Percentiles rank a stretch among this genome's conserved stretches.
These are phyloP conservation scores for Danionella dracula DNA, from an alignment of 2,797 vertebrate species.

Conservation along the genomic window DNA sequence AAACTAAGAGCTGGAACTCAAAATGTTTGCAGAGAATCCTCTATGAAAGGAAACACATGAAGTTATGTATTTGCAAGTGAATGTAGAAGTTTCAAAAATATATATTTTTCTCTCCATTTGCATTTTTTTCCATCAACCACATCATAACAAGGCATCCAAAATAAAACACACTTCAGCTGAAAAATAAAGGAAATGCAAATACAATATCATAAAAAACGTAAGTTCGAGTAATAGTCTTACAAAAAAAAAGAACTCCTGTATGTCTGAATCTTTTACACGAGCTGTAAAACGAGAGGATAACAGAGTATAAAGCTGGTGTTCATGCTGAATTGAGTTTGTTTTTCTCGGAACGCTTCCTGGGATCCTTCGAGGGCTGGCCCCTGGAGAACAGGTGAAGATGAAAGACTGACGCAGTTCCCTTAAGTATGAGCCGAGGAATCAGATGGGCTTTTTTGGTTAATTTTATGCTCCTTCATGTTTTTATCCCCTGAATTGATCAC, in stretches of 20 bases:
- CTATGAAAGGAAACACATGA: too few relatives aligned
- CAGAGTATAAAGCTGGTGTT: conserved; percentile 31
- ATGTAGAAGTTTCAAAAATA: too few relatives aligned
- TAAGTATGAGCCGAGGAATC: conserved; percentile 29
- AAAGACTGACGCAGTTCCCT: conserved; percentile 51
- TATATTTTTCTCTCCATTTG: too few relatives aligned
- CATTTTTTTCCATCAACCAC: too few relatives aligned
- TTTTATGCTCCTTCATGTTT: neutral
- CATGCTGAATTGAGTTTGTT: conserved; percentile 27
- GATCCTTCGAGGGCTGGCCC: conserved; percentile 21
- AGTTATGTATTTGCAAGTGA: too few relatives aligned
- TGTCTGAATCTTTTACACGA: conserved; percentile 8
- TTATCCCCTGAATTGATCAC: neutral
- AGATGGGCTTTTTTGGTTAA: conserved; percentile 25
- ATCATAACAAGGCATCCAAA: too few relatives aligned
- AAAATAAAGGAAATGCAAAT: too few relatives aligned
- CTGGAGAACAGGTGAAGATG: conserved; percentile 53
- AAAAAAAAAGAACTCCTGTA: neutral
- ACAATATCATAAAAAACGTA: too few relatives aligned
- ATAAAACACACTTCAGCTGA: too few relatives aligned
- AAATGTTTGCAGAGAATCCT: too few relatives aligned
- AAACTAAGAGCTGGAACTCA: too few relatives aligned
- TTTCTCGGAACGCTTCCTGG: conserved; percentile 9
- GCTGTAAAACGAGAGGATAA: neutral
- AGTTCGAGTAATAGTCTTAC: too few relatives aligned